phyloP scores from a whole-genome alignment of 2,113 vertebrate species.

The Suncus etruscus region DNA sequence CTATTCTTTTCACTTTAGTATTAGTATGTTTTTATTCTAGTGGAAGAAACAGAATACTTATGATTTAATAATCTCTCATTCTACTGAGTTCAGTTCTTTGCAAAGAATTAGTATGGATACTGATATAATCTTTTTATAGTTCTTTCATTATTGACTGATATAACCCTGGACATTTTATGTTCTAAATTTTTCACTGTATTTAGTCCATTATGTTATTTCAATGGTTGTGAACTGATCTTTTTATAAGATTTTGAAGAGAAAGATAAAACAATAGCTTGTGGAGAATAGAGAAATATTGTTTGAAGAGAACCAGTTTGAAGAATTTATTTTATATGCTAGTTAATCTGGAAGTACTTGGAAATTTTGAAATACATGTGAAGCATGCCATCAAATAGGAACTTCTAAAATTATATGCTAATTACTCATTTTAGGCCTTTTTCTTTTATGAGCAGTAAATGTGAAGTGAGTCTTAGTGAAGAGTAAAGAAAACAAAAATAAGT shows the following conservation, averaged over 20 bases:
- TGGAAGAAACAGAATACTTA: constrained; percentile 45
- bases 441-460: constrained; percentile 85
- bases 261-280: constrained; percentile 42
- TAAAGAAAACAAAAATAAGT: constrained; percentile 76
- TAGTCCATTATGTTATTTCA: constrained; percentile 46
- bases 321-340: constrained; percentile 81
- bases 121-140: constrained; percentile 30
- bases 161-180: constrained; percentile 35
- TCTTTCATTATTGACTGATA: constrained; percentile 45
- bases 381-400: constrained; percentile 85
- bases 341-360: constrained; percentile 81
- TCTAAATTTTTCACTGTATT: constrained; percentile 58
- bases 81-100: constrained; percentile 25
- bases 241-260: constrained; percentile 43
- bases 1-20: constrained; percentile 21
- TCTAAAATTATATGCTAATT: constrained; percentile 88
- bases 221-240: constrained; percentile 31
- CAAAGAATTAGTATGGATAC: constrained; percentile 55
- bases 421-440: constrained; percentile 84
- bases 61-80: constrained; percentile 35
- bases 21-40: constrained; percentile 30
- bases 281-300: constrained; percentile 69
- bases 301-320: constrained; percentile 70
- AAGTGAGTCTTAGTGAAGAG: constrained; percentile 71
- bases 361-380: constrained; percentile 83